Evolutionary conservation across 2,888 invertebrate genomes (phyloP).

Genomic region (Heliconius cydno): DNA sequence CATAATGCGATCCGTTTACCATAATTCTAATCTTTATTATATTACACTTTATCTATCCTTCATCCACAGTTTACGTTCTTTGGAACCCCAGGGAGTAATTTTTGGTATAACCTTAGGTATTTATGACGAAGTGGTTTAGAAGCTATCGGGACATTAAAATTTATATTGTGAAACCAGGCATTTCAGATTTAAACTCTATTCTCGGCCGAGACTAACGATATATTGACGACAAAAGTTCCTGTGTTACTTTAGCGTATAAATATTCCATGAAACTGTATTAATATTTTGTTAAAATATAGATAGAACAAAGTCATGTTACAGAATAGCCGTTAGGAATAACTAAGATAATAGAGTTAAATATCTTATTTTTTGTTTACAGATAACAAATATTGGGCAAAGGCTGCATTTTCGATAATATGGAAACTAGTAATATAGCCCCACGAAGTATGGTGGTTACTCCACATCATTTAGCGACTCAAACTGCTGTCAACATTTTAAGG

Average conservation of each 20-base stretch:
- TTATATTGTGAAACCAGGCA: constrained; percentile 41
- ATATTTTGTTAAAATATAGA: constrained; percentile 15
- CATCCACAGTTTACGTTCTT: constrained; percentile 44
- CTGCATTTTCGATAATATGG: constrained; percentile 49
- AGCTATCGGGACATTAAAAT: constrained; percentile 47
- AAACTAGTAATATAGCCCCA: constrained; percentile 62
- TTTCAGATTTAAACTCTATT: constrained; percentile 42
- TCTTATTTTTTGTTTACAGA: constrained; percentile 19
- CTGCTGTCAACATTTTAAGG: constrained; percentile 66
- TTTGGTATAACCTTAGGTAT: constrained; percentile 46
- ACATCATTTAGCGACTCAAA: constrained; percentile 74
- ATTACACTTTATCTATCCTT: constrained; percentile 61
- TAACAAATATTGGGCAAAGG: neutral
- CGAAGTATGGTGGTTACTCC: constrained; percentile 75
- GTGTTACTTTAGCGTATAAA: constrained; percentile 41
- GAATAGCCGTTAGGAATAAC: neutral
- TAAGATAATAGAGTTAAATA: neutral
- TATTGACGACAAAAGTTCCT: constrained; percentile 71
- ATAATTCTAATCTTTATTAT: constrained; percentile 67
- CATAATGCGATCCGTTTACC: constrained; percentile 57
- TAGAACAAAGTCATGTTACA: neutral
- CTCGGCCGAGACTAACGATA: constrained; percentile 65
- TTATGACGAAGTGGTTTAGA: constrained; percentile 46
- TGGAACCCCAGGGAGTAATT: constrained; percentile 46
- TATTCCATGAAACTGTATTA: constrained; percentile 9